Evolutionary conservation across 1,140 invertebrate genomes (phyloP).

Genomic region (Pemphigus obesinymphae): DNA sequence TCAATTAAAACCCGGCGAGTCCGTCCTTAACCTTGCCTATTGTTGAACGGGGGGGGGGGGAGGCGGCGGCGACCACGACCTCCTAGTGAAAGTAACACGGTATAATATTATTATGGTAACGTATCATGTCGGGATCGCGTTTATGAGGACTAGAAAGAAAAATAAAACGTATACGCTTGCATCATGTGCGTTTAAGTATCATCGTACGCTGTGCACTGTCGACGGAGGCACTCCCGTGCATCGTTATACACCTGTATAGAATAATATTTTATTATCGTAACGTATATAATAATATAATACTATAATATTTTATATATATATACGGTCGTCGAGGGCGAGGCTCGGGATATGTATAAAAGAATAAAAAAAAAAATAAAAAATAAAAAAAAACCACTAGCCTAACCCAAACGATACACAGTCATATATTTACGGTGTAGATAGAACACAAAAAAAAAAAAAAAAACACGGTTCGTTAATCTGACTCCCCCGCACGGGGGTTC

Average conservation of each 20-base stretch:
- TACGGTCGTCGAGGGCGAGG: conserved; percentile 7
- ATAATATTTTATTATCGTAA: no score
- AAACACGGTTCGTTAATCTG: neutral
- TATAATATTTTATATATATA: neutral
- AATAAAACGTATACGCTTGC: no score
- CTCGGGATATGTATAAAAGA: neutral
- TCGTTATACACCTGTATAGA: neutral
- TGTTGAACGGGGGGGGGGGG: no score
- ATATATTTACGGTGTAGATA: no score
- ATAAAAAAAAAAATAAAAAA: no score
- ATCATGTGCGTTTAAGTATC: no score
- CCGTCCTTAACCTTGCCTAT: conserved; percentile 30
- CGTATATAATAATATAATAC: neutral
- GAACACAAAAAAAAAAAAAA: neutral
- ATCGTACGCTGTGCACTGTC: neutral
- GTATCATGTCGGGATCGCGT: neutral
- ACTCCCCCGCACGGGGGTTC: neutral
- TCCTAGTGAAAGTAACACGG: neutral
- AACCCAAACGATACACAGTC: neutral
- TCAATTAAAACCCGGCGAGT: neutral
- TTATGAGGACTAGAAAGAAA: neutral
- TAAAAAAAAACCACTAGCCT: neutral
- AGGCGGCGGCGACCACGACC: neutral
- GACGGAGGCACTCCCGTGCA: neutral
- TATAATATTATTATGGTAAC: neutral